Base-by-base conservation (phyloP, 1,140 invertebrate genomes). In the Pseudomyrmex sp. region DNA sequence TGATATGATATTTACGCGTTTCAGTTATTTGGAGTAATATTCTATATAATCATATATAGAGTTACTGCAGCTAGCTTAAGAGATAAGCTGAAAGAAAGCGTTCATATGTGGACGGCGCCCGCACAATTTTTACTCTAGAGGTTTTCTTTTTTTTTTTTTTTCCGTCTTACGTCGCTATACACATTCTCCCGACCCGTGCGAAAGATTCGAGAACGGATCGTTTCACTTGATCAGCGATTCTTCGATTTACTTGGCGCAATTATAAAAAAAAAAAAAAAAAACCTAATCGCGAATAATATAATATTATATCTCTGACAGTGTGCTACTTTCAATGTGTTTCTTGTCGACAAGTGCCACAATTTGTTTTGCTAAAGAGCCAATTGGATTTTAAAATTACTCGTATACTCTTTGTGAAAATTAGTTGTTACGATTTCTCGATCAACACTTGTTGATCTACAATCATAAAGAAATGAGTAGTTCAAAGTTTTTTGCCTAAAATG, bases 81-180 rank as follows among this genome's bases (percentile, higher is more conserved):
- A 89, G 84, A 80, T 88, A 87, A 89, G 88, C 85, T 87, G 79
- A 91, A 84, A 90, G 86, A 91, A 89, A 92, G 88, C 87, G 18
- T 89, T 89, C 80, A 79, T 84, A 83, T 88, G 90, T 93, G 90
- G 92, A 93, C 92, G 92, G 91, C 91, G 91, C 91, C 90, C 90
- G 89, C 86, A 85, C 86, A 76, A 18, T 89, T 79, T 83, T 80
- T 73, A 85, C 62, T 80, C 18, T 68, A 85, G 63, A 72, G 50
- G 26, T 26, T 26, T 26, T 26, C 26, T 26, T 26, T 26, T 26
- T 26, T 26, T 26, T 76, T 70, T 74, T 35, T 35, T 35, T 35
- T 23, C 20, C 52, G 44, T 18, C 76, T 76, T 56, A 48, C 54
- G 26, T 44, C 61, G 8, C 66, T 69, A 83, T 35, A 35, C 35